Conservation (phyloP, 35 echinoderm and acorn worm species). For the Hemicentrotus pulcherrimus region DNA sequence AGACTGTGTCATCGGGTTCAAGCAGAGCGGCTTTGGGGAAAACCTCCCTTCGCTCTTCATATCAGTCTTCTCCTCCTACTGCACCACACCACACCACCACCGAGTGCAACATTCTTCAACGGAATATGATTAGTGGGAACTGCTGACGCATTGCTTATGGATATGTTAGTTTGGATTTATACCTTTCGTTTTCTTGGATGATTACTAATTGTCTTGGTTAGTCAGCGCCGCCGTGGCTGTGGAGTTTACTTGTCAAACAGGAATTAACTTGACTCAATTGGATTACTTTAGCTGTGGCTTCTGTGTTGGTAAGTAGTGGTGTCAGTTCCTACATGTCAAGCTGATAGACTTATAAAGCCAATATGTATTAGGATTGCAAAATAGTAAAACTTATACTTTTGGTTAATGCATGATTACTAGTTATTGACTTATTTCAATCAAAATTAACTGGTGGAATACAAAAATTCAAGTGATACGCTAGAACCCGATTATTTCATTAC, state of each 20-base stretch:
- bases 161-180: constrained; percentile 14
- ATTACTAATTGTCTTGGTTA: background rate
- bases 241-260: background rate
- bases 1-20: background rate
- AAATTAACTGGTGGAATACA: too few species aligned
- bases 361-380: too few species aligned
- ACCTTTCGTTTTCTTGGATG: background rate
- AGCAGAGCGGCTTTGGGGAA: background rate
- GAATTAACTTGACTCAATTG: background rate
- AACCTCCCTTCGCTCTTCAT: background rate
- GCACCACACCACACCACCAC: background rate
- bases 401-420: too few species aligned
- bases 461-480: too few species aligned
- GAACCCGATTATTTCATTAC: too few species aligned
- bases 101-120: background rate
- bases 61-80: background rate
- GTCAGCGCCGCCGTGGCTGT: background rate
- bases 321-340: background rate
- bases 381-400: too few species aligned
- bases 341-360: too few species aligned
- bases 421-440: too few species aligned
- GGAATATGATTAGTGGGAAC: background rate
- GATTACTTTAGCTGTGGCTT: background rate
- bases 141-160: background rate
- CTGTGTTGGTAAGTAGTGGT: background rate